Conservation (phyloP, 2,797 vertebrate species). For the Lithobates sylvaticus region DNA sequence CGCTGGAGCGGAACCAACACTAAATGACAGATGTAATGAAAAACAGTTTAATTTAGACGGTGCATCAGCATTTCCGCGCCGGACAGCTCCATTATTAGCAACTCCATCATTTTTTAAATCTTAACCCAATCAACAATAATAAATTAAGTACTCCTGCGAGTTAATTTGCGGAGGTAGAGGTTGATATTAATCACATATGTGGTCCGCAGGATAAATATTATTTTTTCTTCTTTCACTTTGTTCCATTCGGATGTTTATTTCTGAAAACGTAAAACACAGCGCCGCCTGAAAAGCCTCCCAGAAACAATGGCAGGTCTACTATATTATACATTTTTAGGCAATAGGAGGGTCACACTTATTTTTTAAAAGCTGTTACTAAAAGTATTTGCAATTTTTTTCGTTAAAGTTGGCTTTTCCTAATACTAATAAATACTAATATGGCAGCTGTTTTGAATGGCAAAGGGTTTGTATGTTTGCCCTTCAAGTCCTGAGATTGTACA, state of each 20-base stretch:
- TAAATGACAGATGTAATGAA: slow-evolving; percentile 69
- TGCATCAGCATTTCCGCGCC: slow-evolving; percentile 63
- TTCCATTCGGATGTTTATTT: not conserved
- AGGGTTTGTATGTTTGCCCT: too few relatives aligned
- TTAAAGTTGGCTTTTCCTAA: too few relatives aligned
- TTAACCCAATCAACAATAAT: slow-evolving; percentile 62
- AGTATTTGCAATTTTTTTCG: too few relatives aligned
- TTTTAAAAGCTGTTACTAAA: too few relatives aligned
- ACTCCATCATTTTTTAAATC: slow-evolving; percentile 53
- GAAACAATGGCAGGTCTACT: too few relatives aligned
- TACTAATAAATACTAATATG: too few relatives aligned
- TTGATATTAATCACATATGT: slow-evolving; percentile 16
- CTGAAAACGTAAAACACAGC: not conserved
- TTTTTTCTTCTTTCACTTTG: not conserved
- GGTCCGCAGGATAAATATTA: slow-evolving; percentile 1
- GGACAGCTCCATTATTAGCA: slow-evolving; percentile 55
- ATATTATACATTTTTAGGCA: too few relatives aligned
- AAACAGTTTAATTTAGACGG: slow-evolving; percentile 68
- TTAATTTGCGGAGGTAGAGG: slow-evolving; percentile 38
- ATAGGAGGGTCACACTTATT: too few relatives aligned
- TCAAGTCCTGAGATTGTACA: too few relatives aligned
- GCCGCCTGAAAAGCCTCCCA: too few relatives aligned
- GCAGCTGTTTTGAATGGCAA: too few relatives aligned
- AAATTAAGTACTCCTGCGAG: slow-evolving; percentile 48
- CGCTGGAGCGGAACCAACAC: slow-evolving; percentile 66